Conservation (phyloP, 2,797 vertebrate genomes). For the Enteromius trimaculatus region DNA sequence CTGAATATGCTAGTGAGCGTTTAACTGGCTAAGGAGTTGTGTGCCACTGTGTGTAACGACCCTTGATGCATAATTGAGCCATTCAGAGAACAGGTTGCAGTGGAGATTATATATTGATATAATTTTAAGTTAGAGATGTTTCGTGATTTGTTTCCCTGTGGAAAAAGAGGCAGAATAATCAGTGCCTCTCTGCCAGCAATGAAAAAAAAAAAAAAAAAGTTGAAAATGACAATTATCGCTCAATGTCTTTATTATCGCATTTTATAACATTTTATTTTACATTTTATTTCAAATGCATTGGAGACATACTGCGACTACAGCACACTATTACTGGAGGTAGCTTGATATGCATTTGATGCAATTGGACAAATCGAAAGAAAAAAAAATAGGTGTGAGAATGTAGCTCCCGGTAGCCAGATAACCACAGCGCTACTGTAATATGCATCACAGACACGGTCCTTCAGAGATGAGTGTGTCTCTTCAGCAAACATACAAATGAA, state of each 20-base stretch:
- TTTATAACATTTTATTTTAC: not conserved
- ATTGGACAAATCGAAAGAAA: not conserved
- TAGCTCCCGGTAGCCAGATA: not conserved
- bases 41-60: constrained; percentile 21
- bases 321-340: not conserved
- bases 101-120: constrained; percentile 61
- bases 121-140: constrained; percentile 50
- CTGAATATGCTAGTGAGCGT: constrained; percentile 38
- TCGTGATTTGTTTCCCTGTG: constrained; percentile 51
- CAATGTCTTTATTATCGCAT: not conserved
- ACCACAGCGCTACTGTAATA: not conserved
- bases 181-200: not conserved
- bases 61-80: constrained; percentile 48
- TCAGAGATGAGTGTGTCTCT: not conserved
- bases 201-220: not conserved
- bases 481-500: not conserved
- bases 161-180: constrained; percentile 32
- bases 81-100: constrained; percentile 44
- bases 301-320: not conserved
- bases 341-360: not conserved
- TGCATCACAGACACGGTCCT: not conserved
- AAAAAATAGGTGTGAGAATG: not conserved
- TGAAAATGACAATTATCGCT: not conserved
- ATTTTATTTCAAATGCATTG: not conserved
- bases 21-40: constrained; percentile 61